Percentiles rank a stretch among this genome's conserved stretches.
Conservation (phyloP, 2,888 invertebrate species). For the Temnothorax unifasciatus region DNA sequence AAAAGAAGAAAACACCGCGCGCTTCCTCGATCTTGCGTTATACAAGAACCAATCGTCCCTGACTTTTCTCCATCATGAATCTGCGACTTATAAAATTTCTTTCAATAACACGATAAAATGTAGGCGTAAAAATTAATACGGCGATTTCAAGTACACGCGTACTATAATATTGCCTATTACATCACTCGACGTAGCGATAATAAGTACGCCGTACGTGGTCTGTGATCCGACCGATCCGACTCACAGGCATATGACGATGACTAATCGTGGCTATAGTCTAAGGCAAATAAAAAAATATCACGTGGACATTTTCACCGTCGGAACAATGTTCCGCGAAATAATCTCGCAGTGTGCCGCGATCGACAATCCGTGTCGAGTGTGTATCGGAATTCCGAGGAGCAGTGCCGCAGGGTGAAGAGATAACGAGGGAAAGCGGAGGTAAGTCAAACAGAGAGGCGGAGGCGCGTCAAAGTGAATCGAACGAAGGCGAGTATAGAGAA, state of each 20-base stretch:
- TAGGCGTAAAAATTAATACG: background rate
- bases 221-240: background rate
- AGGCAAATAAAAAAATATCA: background rate
- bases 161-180: background rate
- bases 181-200: background rate
- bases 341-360: background rate
- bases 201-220: background rate
- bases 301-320: background rate
- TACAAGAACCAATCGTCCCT: background rate
- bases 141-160: conserved; percentile 5
- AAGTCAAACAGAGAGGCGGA: conserved; percentile 1
- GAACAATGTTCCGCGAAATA: background rate
- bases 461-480: background rate
- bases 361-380: conserved; percentile 18
- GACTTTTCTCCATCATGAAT: background rate
- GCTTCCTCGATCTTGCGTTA: background rate
- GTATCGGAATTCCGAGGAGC: conserved; percentile 38
- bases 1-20: too few relatives aligned
- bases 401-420: conserved; percentile 28
- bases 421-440: conserved; percentile 33
- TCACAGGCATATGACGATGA: conserved; percentile 20
- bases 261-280: background rate
- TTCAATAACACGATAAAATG: conserved; percentile 9
- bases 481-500: background rate
- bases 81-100: background rate